A percentile compares a stretch with the other conserved stretches of the same genome.
Conservation (phyloP, 2,113 vertebrate genomes). For the Tenrec ecaudatus region DNA sequence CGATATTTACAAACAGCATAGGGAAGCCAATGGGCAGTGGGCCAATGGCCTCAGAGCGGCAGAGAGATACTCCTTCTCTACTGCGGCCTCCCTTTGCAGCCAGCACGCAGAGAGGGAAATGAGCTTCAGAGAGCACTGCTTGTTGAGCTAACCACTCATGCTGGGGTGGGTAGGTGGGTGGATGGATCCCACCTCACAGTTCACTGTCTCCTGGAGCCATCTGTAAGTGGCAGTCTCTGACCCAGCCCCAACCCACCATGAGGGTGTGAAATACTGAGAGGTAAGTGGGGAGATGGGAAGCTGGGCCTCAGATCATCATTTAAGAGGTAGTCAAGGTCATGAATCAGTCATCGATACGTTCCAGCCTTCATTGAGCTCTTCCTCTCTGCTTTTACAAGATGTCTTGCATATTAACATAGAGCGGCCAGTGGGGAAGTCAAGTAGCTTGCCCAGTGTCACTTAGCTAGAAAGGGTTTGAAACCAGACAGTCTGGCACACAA, state of each 20-base stretch:
- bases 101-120: not conserved
- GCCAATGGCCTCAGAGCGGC: not conserved
- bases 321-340: not conserved
- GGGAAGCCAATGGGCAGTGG: not conserved
- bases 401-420: not conserved
- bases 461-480: conserved; percentile 8
- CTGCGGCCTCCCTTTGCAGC: not conserved
- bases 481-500: not conserved
- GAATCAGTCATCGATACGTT: not conserved
- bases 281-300: not conserved
- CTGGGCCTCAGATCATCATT: not conserved
- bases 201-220: not conserved
- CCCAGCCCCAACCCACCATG: not conserved
- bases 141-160: not conserved
- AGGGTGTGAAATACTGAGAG: not conserved
- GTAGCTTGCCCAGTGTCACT: not conserved
- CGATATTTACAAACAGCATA: not conserved
- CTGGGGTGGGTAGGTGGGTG: no score
- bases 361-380: not conserved
- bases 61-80: not conserved
- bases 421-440: not conserved
- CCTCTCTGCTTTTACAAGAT: not conserved
- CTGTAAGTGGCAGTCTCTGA: not conserved
- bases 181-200: not conserved
- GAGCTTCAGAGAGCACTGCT: not conserved